phyloP scores from a whole-genome alignment of 2,113 vertebrate species.

The Alosa alosa region DNA sequence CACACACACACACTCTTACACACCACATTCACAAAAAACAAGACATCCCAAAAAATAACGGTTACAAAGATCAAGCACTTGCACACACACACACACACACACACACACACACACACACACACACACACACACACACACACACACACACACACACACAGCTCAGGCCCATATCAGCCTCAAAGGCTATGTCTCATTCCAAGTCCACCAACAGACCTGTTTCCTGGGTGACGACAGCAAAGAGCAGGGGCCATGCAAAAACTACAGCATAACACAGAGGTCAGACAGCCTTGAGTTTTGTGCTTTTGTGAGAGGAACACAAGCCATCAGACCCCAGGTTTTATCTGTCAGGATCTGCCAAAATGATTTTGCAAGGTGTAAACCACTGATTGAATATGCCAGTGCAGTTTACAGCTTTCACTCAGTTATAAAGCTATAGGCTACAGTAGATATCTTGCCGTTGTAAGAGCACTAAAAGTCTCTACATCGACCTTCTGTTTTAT shows the following conservation, averaged over 20 bases:
- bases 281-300: neutral
- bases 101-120: neutral
- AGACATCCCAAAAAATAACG: neutral
- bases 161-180: neutral
- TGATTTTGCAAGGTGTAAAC: neutral
- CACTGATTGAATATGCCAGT: neutral
- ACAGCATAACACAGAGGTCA: constrained; percentile 12
- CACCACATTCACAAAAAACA: neutral
- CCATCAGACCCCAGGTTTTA: neutral
- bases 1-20: neutral
- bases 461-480: neutral
- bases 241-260: neutral
- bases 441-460: neutral
- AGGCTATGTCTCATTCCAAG: constrained; percentile 7
- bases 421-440: no score
- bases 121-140: constrained; percentile 9
- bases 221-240: neutral
- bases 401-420: neutral
- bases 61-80: neutral
- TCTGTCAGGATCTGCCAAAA: neutral
- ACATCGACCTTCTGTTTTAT: neutral
- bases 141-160: constrained; percentile 9
- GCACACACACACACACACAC: neutral
- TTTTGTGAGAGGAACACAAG: neutral
- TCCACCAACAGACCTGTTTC: constrained; percentile 15